A percentile compares a stretch with the other conserved stretches of the same genome.
phyloP scores from a whole-genome alignment of 1,140 invertebrate species.

The Aradophagus sp. region DNA sequence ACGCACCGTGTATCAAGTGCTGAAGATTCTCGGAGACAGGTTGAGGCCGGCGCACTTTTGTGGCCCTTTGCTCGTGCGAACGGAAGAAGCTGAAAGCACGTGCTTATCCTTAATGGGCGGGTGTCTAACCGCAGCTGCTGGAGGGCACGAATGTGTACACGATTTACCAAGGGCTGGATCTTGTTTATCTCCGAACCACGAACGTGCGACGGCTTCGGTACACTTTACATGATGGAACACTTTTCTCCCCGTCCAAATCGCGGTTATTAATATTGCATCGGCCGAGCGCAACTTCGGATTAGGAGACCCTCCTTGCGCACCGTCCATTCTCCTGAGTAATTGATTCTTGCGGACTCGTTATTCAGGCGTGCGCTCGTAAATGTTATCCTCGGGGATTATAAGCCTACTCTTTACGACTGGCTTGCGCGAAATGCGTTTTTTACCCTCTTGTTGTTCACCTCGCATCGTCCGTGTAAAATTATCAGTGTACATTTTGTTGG shows the following conservation, averaged over 20 bases:
- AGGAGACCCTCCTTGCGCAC: constrained; percentile 19
- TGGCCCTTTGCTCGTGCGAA: constrained; percentile 38
- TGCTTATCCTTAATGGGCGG: constrained; percentile 46
- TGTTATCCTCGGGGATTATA: constrained; percentile 62
- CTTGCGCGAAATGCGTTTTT: constrained; percentile 24
- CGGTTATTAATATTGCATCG: constrained; percentile 69
- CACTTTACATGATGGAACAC: constrained; percentile 55
- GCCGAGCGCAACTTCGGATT: constrained; percentile 54
- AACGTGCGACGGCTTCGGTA: constrained; percentile 47
- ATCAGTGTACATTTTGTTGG: constrained; percentile 37
- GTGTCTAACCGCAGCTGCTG: constrained; percentile 48
- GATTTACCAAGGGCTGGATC: constrained; percentile 57
- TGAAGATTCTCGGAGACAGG: constrained; percentile 25
- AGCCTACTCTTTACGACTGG: constrained; percentile 34
- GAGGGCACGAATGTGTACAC: constrained; percentile 59
- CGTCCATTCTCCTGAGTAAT: constrained; percentile 58
- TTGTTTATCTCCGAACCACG: constrained; percentile 59
- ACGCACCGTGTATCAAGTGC: neutral
- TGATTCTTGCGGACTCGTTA: constrained; percentile 66
- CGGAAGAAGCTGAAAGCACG: constrained; percentile 27
- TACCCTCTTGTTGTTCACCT: constrained; percentile 14
- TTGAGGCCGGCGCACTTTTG: constrained; percentile 19
- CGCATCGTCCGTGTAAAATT: constrained; percentile 21
- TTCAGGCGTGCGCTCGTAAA: constrained; percentile 49
- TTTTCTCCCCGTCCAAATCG: constrained; percentile 51